phyloP scores from a whole-genome alignment of 2,113 vertebrate species.

The Lophotis ruficrista region DNA sequence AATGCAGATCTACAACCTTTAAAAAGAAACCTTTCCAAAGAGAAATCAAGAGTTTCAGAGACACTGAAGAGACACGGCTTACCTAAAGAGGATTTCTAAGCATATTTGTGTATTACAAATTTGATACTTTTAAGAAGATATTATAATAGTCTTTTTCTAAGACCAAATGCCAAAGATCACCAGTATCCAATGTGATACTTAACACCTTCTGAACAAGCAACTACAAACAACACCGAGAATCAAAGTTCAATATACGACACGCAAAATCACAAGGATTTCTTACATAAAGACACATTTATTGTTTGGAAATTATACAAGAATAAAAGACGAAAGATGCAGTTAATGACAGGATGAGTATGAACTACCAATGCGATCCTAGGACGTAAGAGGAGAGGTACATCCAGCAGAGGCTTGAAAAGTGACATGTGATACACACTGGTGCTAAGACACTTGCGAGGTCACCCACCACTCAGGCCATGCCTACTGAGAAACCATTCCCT shows the following conservation, averaged over 20 bases:
- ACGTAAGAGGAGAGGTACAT: neutral
- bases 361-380: neutral
- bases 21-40: neutral
- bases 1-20: neutral
- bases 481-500: neutral
- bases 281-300: neutral
- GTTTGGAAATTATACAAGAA: neutral
- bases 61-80: neutral
- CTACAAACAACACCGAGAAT: neutral
- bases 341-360: neutral
- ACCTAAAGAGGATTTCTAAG: neutral
- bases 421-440: rapidly evolving
- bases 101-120: neutral
- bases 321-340: neutral
- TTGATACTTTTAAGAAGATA: neutral
- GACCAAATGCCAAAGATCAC: neutral
- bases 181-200: neutral
- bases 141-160: neutral
- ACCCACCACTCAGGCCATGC: neutral
- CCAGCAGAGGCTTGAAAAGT: neutral
- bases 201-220: neutral
- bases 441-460: no score
- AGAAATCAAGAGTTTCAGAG: neutral
- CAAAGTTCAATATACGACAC: neutral
- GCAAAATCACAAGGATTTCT: neutral